A percentile compares a stretch with the other conserved stretches of the same genome.
Conservation (phyloP, 2,797 vertebrate species). For the Buphagus erythrorhynchus region DNA sequence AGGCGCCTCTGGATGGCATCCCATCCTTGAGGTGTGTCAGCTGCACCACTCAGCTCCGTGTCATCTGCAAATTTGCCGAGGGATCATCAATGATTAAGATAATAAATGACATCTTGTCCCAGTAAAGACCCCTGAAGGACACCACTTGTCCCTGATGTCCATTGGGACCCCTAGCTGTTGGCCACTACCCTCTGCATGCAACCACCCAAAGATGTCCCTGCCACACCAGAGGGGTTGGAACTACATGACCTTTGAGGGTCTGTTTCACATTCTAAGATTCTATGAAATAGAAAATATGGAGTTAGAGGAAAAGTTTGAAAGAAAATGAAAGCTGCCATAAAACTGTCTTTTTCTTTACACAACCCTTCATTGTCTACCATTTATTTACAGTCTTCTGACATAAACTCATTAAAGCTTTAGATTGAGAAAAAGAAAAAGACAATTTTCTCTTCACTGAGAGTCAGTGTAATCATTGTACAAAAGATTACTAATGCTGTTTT, state of each 20-base stretch:
- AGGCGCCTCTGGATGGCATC: not conserved
- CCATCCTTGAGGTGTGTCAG: not conserved
- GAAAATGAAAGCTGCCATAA: not conserved
- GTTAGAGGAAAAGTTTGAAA: not conserved
- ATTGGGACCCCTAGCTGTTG: not conserved
- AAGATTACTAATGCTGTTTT: not conserved
- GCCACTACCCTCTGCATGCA: not conserved
- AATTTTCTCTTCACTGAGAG: not conserved
- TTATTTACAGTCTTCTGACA: not conserved
- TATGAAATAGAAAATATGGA: not conserved
- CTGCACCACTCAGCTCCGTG: not conserved
- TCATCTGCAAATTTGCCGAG: not conserved
- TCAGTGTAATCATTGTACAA: not conserved
- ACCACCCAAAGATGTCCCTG: not conserved
- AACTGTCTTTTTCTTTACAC: not conserved
- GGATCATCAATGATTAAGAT: not conserved
- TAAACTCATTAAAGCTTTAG: not conserved
- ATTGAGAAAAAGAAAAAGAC: not conserved
- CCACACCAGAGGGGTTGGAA: not conserved
- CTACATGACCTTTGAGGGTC: not conserved
- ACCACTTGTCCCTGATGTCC: not conserved
- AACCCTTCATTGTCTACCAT: not conserved
- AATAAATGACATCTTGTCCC: not conserved
- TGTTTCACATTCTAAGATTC: not conserved
- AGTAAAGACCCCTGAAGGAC: not conserved